Evolutionary conservation across 2,113 vertebrate genomes (phyloP), one percentile per base, ranked within the genome.

Genomic region (Amazona vittata): DNA sequence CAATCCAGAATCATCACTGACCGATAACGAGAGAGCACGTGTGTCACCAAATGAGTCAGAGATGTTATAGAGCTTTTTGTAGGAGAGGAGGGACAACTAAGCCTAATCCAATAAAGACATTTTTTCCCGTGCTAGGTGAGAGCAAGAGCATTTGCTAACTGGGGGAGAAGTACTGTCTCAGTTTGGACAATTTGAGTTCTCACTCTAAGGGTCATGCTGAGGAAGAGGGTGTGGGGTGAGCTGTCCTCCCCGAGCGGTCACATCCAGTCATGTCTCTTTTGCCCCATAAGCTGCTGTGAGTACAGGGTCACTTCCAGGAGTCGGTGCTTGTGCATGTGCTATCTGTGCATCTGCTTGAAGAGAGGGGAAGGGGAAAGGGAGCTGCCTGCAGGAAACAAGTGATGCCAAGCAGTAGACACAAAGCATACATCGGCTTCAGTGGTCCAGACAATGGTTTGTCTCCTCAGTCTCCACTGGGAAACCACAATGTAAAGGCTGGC

Each of bases 41-140:
- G 71, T 63, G 93, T 75, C 83, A 79, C 44, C 93, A 26, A 62
- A 78, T 12, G 39, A 82, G 90, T 69, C 91, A 91, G 86, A 94
- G 89, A 70, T 81, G 82, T 49, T 76, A 29, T 19, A 55, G 83
- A 85, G 60, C 79, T 96, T 94, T 95, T 88, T 95, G 55, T 90
- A 94, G 96, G 90, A 95, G 84, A 83, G 70, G 89, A 93, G 83
- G 86, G 69, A 62, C 65, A 78, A 3, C 69, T 41, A 50, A 68
- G n/a, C 60, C 62, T 64, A 52, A 50, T 59, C 89, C 29, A 62
- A 19, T n/a, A 35, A 67, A 85, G 85, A 90, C 15, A 0, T 64
- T 93, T 63, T 63, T 75, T 33, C 84, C 91, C 18, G 1, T 46
- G 77, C 4, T 37, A 75, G 52, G 70, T 73, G 83, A 89, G 60